These are phyloP conservation scores for Coturnix japonica DNA, from an alignment of 2,113 vertebrate species.

Conservation along the genomic window DNA sequence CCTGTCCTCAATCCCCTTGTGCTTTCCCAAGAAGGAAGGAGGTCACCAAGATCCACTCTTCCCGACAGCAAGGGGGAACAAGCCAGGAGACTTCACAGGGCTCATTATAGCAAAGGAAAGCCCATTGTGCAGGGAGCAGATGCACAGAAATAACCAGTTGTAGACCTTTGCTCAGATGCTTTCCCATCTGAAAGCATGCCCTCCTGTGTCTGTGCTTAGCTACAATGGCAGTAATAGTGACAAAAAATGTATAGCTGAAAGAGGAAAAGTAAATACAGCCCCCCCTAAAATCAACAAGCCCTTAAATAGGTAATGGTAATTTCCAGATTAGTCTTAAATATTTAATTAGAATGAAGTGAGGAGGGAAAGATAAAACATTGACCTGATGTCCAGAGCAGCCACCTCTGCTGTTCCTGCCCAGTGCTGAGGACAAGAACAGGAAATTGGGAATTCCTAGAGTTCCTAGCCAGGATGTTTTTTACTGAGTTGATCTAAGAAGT, in stretches of 20 bases:
- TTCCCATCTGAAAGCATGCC: not conserved
- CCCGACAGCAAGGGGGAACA: too few species aligned
- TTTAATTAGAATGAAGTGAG: not conserved
- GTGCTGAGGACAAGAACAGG: not conserved
- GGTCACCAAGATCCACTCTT: too few species aligned
- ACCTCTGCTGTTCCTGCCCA: fast-evolving
- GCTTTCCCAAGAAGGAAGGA: too few species aligned
- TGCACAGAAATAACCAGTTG: too few species aligned
- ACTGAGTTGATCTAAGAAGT: not conserved
- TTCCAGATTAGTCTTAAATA: not conserved
- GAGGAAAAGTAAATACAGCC: not conserved
- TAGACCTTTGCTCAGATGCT: too few species aligned
- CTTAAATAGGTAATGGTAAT: not conserved
- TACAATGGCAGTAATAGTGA: not conserved
- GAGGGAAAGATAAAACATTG: not conserved
- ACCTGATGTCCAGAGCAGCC: not conserved
- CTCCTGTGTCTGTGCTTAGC: not conserved
- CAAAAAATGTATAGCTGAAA: not conserved
- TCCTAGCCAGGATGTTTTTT: not conserved
- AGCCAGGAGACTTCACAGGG: too few species aligned
- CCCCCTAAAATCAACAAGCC: not conserved
- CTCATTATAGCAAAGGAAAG: too few species aligned
- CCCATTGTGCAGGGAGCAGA: too few species aligned
- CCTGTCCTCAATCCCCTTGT: too few species aligned
- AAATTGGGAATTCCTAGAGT: too few species aligned